phyloP scores from a whole-genome alignment of 2,888 invertebrate genomes.

The Drosophila neotestacea region DNA sequence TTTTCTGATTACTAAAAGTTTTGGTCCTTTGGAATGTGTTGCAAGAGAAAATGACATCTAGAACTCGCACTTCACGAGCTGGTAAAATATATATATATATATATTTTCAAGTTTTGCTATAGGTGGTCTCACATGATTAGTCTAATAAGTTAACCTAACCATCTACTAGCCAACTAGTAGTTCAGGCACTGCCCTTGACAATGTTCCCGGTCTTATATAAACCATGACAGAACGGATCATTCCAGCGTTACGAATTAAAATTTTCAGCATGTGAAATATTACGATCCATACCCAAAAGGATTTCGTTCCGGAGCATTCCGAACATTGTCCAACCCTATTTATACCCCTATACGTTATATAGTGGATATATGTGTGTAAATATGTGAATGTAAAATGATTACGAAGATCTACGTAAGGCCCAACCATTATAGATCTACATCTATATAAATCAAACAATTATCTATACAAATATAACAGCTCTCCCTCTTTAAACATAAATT shows the following conservation, averaged over 20 bases:
- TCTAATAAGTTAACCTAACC: slow-evolving; percentile 17
- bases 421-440: background rate
- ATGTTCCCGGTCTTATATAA: slow-evolving; percentile 28
- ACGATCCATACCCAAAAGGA: background rate
- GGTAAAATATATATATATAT: slow-evolving; percentile 7
- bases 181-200: slow-evolving; percentile 23
- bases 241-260: slow-evolving; percentile 8
- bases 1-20: slow-evolving; percentile 18
- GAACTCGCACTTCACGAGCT: background rate
- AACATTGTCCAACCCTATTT: slow-evolving; percentile 3
- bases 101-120: slow-evolving; percentile 36
- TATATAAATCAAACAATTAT: background rate
- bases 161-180: slow-evolving; percentile 21
- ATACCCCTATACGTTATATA: background rate
- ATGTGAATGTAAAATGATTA: slow-evolving; percentile 1
- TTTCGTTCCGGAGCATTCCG: background rate
- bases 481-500: slow-evolving; percentile 43
- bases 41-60: slow-evolving; percentile 44
- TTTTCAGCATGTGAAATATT: background rate
- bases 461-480: slow-evolving; percentile 30
- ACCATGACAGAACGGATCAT: slow-evolving; percentile 25
- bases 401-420: slow-evolving; percentile 22
- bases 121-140: slow-evolving; percentile 51
- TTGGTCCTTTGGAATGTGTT: slow-evolving; percentile 83
- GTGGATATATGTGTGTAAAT: slow-evolving; percentile 17